phyloP scores from a whole-genome alignment of 2,113 vertebrate genomes.

The Anthoscopus minutus region DNA sequence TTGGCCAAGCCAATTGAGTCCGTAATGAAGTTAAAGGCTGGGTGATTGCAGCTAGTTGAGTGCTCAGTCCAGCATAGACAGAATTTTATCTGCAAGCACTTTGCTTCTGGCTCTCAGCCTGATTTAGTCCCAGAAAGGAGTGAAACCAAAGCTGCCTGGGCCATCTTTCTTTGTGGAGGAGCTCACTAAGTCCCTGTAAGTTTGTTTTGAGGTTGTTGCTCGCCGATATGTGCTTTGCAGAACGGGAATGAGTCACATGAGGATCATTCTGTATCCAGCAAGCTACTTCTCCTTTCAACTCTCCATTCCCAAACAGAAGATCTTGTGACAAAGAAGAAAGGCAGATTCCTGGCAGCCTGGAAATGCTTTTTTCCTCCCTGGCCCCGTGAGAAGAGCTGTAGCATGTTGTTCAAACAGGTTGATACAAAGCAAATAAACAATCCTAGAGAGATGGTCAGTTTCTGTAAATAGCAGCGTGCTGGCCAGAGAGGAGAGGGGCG shows the following conservation, averaged over 20 bases:
- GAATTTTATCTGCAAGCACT: conserved; percentile 17
- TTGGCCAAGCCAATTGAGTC: background rate
- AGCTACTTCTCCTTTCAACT: conserved; percentile 58
- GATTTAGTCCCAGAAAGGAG: conserved; percentile 36
- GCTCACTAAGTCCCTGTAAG: conserved; percentile 32
- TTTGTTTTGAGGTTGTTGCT: conserved; percentile 56
- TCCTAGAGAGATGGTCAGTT: background rate
- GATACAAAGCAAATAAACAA: conserved; percentile 54
- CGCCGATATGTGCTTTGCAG: conserved; percentile 13
- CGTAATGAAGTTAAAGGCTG: conserved; percentile 6
- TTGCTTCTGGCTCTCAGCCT: conserved; percentile 13
- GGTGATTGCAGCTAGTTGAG: background rate
- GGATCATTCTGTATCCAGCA: conserved; percentile 19
- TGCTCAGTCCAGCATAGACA: background rate
- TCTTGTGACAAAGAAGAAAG: conserved; percentile 26
- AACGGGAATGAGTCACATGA: conserved; percentile 41
- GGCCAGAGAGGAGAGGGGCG: background rate
- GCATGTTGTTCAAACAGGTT: conserved; percentile 60
- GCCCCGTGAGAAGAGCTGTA: background rate
- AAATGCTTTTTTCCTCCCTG: background rate
- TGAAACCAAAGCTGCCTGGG: background rate
- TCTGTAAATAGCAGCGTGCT: conserved; percentile 30
- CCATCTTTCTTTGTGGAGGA: conserved; percentile 11
- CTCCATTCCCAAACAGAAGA: conserved; percentile 23
- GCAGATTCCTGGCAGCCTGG: conserved; percentile 1